A percentile compares a stretch with the other conserved stretches of the same genome.
phyloP scores from a whole-genome alignment of 2,888 invertebrate species.

The Rutpela maculata region DNA sequence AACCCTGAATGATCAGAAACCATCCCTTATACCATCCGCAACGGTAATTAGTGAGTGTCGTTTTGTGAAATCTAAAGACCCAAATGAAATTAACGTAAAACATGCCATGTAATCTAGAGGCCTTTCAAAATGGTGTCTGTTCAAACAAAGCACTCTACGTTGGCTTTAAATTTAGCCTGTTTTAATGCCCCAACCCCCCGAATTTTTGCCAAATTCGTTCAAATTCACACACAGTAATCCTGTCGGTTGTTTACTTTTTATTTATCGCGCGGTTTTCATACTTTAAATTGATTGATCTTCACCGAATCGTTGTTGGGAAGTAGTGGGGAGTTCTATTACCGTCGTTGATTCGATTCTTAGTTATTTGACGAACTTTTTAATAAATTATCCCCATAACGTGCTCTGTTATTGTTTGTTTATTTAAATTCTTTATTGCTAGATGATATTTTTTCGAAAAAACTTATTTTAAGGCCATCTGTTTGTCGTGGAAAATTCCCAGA shows the following conservation, averaged over 20 bases:
- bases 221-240: constrained; percentile 50
- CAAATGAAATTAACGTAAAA: constrained; percentile 45
- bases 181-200: constrained; percentile 48
- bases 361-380: constrained; percentile 46
- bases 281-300: constrained; percentile 66
- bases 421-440: neutral
- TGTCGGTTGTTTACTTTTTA: constrained; percentile 62
- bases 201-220: constrained; percentile 45
- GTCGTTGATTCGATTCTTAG: constrained; percentile 48
- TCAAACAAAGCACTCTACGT: constrained; percentile 71
- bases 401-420: constrained; percentile 16
- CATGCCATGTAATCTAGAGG: constrained; percentile 56
- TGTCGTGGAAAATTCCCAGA: constrained; percentile 38
- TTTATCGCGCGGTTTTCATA: constrained; percentile 66
- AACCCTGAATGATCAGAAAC: constrained; percentile 10
- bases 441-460: constrained; percentile 1
- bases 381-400: constrained; percentile 24
- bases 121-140: constrained; percentile 82
- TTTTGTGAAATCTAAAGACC: constrained; percentile 34
- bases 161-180: constrained; percentile 53
- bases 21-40: constrained; percentile 21
- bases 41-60: constrained; percentile 39
- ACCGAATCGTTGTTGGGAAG: constrained; percentile 55
- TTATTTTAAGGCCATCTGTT: neutral
- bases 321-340: constrained; percentile 57